Evolutionary conservation across 2,888 invertebrate genomes (phyloP).

Genomic region (Colostygia pectinataria): DNA sequence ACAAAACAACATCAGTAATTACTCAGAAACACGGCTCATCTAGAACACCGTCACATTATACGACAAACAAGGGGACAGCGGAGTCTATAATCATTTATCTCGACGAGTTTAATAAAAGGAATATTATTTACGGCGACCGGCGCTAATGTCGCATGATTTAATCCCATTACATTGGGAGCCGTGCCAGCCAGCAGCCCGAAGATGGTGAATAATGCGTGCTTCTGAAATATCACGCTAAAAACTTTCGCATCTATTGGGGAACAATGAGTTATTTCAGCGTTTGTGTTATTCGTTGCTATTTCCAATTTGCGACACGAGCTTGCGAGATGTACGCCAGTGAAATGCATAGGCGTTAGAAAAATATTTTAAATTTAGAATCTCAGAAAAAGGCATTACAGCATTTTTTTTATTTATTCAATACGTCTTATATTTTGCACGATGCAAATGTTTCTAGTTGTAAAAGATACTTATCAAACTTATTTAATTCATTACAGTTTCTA

Average conservation of each 20-base stretch:
- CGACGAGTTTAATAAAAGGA: slow-evolving; percentile 81
- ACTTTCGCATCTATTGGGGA: slow-evolving; percentile 7
- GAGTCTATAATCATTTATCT: slow-evolving; percentile 82
- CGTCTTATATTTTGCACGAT: too few species aligned
- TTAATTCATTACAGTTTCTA: too few species aligned
- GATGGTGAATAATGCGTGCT: slow-evolving; percentile 28
- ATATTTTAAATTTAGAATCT: too few species aligned
- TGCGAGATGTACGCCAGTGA: too few species aligned
- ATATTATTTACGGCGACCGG: slow-evolving; percentile 76
- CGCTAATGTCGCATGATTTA: slow-evolving; percentile 80
- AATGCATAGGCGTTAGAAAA: too few species aligned
- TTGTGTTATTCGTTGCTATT: too few species aligned
- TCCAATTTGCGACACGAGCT: too few species aligned
- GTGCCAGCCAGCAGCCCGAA: slow-evolving; percentile 48
- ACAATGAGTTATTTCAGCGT: neutral
- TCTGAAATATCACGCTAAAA: slow-evolving; percentile 11
- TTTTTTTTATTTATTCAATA: too few species aligned
- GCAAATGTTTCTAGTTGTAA: too few species aligned
- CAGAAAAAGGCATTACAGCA: too few species aligned
- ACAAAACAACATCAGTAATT: slow-evolving; percentile 42
- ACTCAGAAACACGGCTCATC: slow-evolving; percentile 42
- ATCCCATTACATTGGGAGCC: slow-evolving; percentile 78
- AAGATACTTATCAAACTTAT: too few species aligned
- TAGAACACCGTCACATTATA: slow-evolving; percentile 41
- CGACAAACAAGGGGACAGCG: slow-evolving; percentile 65